These are phyloP conservation scores for Isotomurus palustris DNA, from an alignment of 2,888 invertebrate species.

Conservation along the genomic window DNA sequence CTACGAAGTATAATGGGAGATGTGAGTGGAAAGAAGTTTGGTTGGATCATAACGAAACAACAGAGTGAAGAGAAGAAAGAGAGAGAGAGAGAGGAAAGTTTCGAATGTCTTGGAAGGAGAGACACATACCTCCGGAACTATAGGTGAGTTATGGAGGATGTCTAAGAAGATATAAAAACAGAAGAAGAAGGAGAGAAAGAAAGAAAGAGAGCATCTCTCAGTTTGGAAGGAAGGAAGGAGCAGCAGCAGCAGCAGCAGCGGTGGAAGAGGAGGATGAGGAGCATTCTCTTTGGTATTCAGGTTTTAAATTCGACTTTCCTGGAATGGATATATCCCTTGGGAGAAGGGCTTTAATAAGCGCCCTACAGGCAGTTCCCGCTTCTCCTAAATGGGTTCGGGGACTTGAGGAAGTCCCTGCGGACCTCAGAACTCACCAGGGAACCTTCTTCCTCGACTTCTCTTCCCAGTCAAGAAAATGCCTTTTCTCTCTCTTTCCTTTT, in stretches of 20 bases:
- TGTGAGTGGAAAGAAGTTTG: no score
- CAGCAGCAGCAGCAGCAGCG: background rate
- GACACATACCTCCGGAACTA: no score
- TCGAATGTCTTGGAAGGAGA: no score
- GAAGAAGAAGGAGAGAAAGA: no score
- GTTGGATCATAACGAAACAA: conserved; percentile 15
- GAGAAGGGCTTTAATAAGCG: conserved; percentile 46
- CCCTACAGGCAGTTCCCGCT: conserved; percentile 46
- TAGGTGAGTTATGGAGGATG: no score
- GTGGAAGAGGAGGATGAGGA: conserved; percentile 19
- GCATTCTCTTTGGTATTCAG: conserved; percentile 46
- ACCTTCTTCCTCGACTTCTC: conserved; percentile 42
- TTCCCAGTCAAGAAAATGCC: conserved; percentile 41
- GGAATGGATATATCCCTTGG: conserved; percentile 46
- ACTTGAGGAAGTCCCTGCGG: conserved; percentile 42
- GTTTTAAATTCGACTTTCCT: conserved; percentile 46
- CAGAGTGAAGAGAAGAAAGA: conserved; percentile 12
- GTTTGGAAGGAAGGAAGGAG: background rate
- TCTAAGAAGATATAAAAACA: no score
- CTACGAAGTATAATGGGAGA: no score
- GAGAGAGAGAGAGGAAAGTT: conserved; percentile 4
- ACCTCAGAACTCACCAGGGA: conserved; percentile 40
- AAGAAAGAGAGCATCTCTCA: background rate
- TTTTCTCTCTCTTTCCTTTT: conserved; percentile 22
- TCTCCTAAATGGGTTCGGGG: conserved; percentile 46